Evolutionary conservation across 1,140 invertebrate genomes (phyloP).

Genomic region (Choristoneura fumiferana): DNA sequence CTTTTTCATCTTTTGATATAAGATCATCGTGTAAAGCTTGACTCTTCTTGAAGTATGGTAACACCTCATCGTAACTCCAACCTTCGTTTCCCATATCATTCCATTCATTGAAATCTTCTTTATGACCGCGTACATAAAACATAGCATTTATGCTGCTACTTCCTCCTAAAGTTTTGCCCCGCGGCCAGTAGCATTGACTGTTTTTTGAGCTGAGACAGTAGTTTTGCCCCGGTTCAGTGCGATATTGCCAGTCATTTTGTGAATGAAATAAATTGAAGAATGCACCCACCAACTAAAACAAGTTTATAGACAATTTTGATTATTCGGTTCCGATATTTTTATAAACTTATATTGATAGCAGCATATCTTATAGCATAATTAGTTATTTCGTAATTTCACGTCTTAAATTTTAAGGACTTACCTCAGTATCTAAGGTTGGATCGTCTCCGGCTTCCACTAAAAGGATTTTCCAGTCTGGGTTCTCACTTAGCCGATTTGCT

Average conservation of each 20-base stretch:
- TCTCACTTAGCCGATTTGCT: neutral
- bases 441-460: neutral
- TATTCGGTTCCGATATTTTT: neutral
- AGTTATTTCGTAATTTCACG: no score
- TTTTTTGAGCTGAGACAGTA: constrained; percentile 72
- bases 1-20: neutral
- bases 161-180: constrained; percentile 80
- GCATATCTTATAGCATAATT: no score
- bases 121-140: constrained; percentile 87
- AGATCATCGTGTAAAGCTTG: neutral
- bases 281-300: neutral
- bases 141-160: constrained; percentile 86
- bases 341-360: no score
- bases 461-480: neutral
- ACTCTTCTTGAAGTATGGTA: constrained; percentile 21
- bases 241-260: constrained; percentile 80
- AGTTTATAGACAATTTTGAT: neutral
- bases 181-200: constrained; percentile 63
- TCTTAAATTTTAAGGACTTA: neutral
- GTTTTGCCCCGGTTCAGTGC: constrained; percentile 78
- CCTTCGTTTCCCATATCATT: constrained; percentile 79
- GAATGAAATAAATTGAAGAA: constrained; percentile 20
- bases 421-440: neutral
- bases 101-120: constrained; percentile 85
- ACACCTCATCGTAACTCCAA: constrained; percentile 87